Evolutionary conservation across 2,888 invertebrate genomes (phyloP).

Genomic region (Leucoma salicis): DNA sequence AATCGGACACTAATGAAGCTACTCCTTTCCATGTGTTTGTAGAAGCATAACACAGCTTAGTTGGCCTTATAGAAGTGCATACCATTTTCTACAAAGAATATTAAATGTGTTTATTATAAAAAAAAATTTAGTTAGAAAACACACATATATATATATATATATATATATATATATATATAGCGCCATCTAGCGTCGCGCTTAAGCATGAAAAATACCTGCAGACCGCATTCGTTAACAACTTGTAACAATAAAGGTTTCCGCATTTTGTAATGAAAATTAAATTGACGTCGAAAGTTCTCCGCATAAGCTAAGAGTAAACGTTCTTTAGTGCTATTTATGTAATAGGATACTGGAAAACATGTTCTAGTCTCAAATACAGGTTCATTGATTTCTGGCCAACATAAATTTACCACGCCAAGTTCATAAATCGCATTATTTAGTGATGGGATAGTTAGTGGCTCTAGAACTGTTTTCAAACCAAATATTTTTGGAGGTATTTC

Average conservation of each 20-base stretch:
- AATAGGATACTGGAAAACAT: constrained; percentile 85
- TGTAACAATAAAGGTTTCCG: constrained; percentile 87
- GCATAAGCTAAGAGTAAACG: constrained; percentile 86
- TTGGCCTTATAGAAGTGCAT: constrained; percentile 90
- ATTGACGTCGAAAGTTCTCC: constrained; percentile 90
- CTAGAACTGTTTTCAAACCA: constrained; percentile 51
- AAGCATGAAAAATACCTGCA: constrained; percentile 81
- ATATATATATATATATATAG: not conserved
- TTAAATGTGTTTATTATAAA: not conserved
- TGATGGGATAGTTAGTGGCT: constrained; percentile 72
- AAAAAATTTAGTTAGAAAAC: no score
- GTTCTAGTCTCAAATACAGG: constrained; percentile 81
- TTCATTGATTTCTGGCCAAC: constrained; percentile 83
- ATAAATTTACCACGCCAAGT: constrained; percentile 83
- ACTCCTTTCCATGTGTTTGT: constrained; percentile 88
- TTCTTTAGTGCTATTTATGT: constrained; percentile 86
- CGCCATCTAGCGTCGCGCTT: constrained; percentile 17
- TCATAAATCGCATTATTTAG: constrained; percentile 83
- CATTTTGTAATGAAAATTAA: constrained; percentile 74
- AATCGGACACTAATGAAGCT: constrained; percentile 89
- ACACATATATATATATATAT: not conserved
- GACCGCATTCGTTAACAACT: constrained; percentile 88
- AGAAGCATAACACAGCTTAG: constrained; percentile 86
- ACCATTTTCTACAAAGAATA: constrained; percentile 89
- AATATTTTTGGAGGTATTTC: constrained; percentile 68